Evolutionary conservation across 2,888 invertebrate genomes (phyloP), one percentile per base, ranked within the genome.

Genomic region (Choristoneura rosaceana): DNA sequence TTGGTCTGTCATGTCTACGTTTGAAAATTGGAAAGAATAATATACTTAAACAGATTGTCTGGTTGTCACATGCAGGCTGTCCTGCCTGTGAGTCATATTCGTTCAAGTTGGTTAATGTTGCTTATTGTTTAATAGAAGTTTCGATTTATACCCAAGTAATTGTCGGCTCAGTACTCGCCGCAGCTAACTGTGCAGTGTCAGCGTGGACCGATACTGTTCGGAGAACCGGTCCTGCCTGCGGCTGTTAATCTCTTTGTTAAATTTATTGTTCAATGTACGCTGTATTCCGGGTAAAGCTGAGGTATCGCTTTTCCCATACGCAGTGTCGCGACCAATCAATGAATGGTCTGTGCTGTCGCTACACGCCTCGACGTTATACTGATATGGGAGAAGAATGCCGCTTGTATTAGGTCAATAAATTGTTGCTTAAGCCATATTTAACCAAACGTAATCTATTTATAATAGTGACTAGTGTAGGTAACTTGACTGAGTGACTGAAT

Each of bases 201-300:
- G 50, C 66, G 52, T 14, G 52, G 70, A 52, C 66, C 61, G 66
- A 67, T 71, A 71, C 25, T 55, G 25, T 66, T 43, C 65, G 9
- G 43, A 17, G 61, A 67, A 71, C 71, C 71, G 66, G 71, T 71
- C 38, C 34, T 45, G 45, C 45, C 68, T n/a, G 4, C 25, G 55
- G 17, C 55, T 25, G 55, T 55, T 15, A 47, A 58, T 43, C 5
- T 63, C 43, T 43, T 58, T 66, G 52, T 62, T 69, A 59, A 70
- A 55, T 50, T 70, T 65, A 59, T 70, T 70, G 59, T 70, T 38
- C 38, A 38, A 12, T 70, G 45, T 59, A 63, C 41, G 52, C 52
- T 45, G 50, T 33, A 33, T 63, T 55, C 58, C 43, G 43, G 41
- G 41, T 41, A 41, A 43, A 25, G 41, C 25, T 9, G 25, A 59